Evolutionary conservation across 1,140 invertebrate genomes (phyloP), one percentile per base, ranked within the genome.

Genomic region (Delia radicum): DNA sequence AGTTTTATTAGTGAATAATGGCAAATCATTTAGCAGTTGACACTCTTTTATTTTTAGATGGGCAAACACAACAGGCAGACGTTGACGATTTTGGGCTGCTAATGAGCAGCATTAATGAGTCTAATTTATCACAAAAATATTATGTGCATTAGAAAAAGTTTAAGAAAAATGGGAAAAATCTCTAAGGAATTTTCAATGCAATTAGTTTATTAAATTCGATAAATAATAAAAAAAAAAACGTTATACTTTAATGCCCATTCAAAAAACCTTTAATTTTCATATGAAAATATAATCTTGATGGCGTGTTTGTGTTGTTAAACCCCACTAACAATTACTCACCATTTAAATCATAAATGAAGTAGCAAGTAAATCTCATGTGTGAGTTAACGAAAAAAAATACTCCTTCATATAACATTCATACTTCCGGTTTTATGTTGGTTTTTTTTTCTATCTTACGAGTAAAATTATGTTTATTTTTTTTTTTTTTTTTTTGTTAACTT

Each of bases 1-100:
- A 82, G 82, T 84, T 84, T 82, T 84, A 84, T 84, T 84, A 81
- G 82, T 81, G 81, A 84, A 84, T 84, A 84, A 84, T 84, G 82
- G 82, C 80, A 77, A 81, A 84, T 84, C 82, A 84, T 84, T 84
- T 84, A 82, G 74, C 78, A 80, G 82, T 84, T 83, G 82, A 84
- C 82, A 84, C 82, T 37, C 1, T 21, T 6, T 63, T 10, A 33
- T 12, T 37, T n/a, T 21, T 2, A 24, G 48, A 42, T 8, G 48
- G 15, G 10, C 26, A 42, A 42, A 42, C 1, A 42, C 37, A 15
- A 42, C n/a, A 13, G 37, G 37, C 37, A 42, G 3, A 10, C n/a
- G 37, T 42, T 13, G 5, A 67, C 26, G 21, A 27, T 28, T 29
- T n/a, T 18, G 29, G 80, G 81, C 78, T 80, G 81, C 82, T 83